phyloP scores from a whole-genome alignment of 2,113 vertebrate genomes.

The Probosciger aterrimus region DNA sequence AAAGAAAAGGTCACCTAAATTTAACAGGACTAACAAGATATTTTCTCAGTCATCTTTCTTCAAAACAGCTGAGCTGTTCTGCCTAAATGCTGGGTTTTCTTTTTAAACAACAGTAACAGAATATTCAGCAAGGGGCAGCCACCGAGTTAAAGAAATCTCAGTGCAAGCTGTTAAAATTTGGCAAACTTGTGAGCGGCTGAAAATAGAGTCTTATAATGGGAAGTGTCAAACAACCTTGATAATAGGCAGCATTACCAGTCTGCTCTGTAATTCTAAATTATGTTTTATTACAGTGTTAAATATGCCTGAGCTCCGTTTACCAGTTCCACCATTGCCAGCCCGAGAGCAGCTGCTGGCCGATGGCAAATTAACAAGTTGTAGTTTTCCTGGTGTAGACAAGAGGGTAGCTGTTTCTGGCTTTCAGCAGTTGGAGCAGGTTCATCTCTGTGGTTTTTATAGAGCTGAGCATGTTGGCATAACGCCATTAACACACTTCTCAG shows the following conservation, averaged over 20 bases:
- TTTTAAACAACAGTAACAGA: slow-evolving; percentile 23
- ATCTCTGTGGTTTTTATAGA: slow-evolving; percentile 6
- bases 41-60: slow-evolving; percentile 17
- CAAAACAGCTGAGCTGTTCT: slow-evolving; percentile 30
- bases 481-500: slow-evolving; percentile 62
- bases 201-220: slow-evolving; percentile 55
- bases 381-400: slow-evolving; percentile 45
- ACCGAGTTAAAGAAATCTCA: slow-evolving; percentile 23
- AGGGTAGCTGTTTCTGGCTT: slow-evolving; percentile 45
- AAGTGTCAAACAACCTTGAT: slow-evolving; percentile 62
- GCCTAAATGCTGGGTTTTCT: neutral
- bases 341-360: slow-evolving; percentile 31
- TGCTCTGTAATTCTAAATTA: slow-evolving; percentile 56
- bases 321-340: slow-evolving; percentile 25
- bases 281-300: slow-evolving; percentile 59
- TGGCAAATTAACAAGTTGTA: slow-evolving; percentile 61
- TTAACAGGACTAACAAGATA: slow-evolving; percentile 45
- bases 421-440: slow-evolving; percentile 44
- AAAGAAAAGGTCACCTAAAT: slow-evolving; percentile 52
- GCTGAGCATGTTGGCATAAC: neutral
- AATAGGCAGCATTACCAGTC: slow-evolving; percentile 58
- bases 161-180: slow-evolving; percentile 52
- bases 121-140: slow-evolving; percentile 36
- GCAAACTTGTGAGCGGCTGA: slow-evolving; percentile 35
- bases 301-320: slow-evolving; percentile 36